A percentile compares a stretch with the other conserved stretches of the same genome.
Evolutionary conservation across 1,140 invertebrate species (phyloP).

Genomic region (Ylistrum balloti): DNA sequence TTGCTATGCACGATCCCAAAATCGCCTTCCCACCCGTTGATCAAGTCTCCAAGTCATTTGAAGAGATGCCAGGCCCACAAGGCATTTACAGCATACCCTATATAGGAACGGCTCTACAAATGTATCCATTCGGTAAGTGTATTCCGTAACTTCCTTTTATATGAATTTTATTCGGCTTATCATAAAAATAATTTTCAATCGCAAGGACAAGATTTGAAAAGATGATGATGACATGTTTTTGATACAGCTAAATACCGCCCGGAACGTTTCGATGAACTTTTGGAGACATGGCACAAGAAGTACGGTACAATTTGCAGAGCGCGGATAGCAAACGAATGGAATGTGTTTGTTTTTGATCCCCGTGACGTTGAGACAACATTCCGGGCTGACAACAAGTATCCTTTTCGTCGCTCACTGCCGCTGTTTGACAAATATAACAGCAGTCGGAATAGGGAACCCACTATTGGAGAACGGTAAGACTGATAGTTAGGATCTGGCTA

Average conservation of each 20-base stretch:
- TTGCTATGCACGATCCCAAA: neutral
- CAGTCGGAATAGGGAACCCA: neutral
- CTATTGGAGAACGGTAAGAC: neutral
- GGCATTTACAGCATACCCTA: slow-evolving; percentile 53
- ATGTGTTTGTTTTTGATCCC: neutral
- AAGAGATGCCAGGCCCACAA: slow-evolving; percentile 50
- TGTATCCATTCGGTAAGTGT: slow-evolving; percentile 55
- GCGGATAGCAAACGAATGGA: neutral
- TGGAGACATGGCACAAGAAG: neutral
- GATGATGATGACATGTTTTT: too few relatives aligned
- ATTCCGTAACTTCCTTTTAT: too few relatives aligned
- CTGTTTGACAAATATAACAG: neutral
- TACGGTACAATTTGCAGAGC: neutral
- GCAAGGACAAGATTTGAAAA: too few relatives aligned
- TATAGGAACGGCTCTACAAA: slow-evolving; percentile 49
- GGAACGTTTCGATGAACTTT: neutral
- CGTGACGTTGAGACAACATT: neutral
- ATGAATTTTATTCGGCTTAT: too few relatives aligned
- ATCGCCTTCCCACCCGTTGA: neutral
- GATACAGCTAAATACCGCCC: neutral
- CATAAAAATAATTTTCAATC: too few relatives aligned
- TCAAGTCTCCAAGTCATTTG: neutral
- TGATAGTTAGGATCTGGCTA: neutral
- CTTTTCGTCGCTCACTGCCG: neutral
- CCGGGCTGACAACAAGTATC: neutral